Evolutionary conservation across 1,140 invertebrate genomes (phyloP), one percentile per base, ranked within the genome.

Genomic region (Papilio dardanus): DNA sequence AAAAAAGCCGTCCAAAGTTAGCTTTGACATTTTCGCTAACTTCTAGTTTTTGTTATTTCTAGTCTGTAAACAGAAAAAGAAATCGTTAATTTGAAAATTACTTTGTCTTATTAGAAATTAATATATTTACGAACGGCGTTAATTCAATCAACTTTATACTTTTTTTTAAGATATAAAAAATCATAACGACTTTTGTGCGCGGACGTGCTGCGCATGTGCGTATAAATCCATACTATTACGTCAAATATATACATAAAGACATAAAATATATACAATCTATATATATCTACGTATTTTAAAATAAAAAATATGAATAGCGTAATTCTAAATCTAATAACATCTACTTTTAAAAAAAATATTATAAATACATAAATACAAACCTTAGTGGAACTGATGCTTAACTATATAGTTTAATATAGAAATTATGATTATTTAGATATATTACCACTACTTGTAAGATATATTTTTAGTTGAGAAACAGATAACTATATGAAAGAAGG

Each of bases 1-100:
- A 88, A 90, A 92, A 89, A 93, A 91, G 85, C 91, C 91, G 89
- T 92, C 91, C 88, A 92, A 78, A 81, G 84, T 91, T 80, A 93
- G 83, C 85, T 93, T 93, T 86, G 91, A 93, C 90, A 92, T 92
- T 82, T 77, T 84, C 74, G 84, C 78, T 87, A 87, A 85, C 84
- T 85, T 86, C 84, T 86, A 84, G 71, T 84, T 85, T n/a, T 88
- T 81, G 83, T 79, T 83, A 82, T 83, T 79, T 82, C 76, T 74
- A 81, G 74, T 93, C 89, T 92, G 88, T 79, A 90, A 88, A 91
- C 77, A 90, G 81, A 91, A 86, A 88, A 84, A 80, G 84, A 86
- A 79, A 73, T 71, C 71, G 76, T 86, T 88, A 88, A 86, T 81
- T 68, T 76, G 37, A 62, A 68, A 73, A 62, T 67, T 58, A 75